These are phyloP conservation scores for Prionchulus punctatus DNA, from an alignment of 2,888 invertebrate species.

Conservation along the genomic window DNA sequence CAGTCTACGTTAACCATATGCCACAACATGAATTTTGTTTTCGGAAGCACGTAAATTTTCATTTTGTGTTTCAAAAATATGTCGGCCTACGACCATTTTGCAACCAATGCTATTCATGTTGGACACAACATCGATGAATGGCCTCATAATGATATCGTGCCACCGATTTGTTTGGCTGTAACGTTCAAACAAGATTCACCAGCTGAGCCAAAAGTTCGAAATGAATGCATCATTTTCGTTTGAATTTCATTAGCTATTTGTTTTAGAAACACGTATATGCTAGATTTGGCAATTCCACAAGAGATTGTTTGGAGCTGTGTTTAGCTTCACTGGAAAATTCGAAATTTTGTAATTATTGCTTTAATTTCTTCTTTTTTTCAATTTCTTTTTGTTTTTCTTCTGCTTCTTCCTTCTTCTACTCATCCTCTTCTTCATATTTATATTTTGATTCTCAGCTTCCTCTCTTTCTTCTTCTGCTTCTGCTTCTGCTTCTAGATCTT, in stretches of 20 bases:
- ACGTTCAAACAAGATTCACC: conserved; percentile 80
- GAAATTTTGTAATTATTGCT: conserved; percentile 50
- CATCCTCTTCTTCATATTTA: too few relatives aligned
- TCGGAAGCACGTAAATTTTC: too few relatives aligned
- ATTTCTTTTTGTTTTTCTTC: too few relatives aligned
- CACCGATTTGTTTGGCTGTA: conserved; percentile 73
- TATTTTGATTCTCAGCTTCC: too few relatives aligned
- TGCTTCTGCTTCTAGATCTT: too few relatives aligned
- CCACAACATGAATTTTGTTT: too few relatives aligned
- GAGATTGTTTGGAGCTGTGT: conserved; percentile 69
- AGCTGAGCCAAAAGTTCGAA: conserved; percentile 55
- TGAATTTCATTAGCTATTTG: background rate
- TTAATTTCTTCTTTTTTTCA: too few relatives aligned
- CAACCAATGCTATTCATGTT: conserved; percentile 75
- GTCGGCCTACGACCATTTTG: too few relatives aligned
- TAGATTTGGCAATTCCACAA: conserved; percentile 80
- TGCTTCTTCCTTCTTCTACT: too few relatives aligned
- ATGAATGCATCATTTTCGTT: background rate
- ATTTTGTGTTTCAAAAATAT: too few relatives aligned
- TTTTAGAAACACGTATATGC: conserved; percentile 46
- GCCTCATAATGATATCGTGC: conserved; percentile 64
- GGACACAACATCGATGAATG: conserved; percentile 82
- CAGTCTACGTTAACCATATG: too few relatives aligned
- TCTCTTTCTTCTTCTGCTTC: too few relatives aligned
- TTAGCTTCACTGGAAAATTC: conserved; percentile 76